phyloP scores from a whole-genome alignment of 2,888 invertebrate species.

The Pasiphila rectangulata region DNA sequence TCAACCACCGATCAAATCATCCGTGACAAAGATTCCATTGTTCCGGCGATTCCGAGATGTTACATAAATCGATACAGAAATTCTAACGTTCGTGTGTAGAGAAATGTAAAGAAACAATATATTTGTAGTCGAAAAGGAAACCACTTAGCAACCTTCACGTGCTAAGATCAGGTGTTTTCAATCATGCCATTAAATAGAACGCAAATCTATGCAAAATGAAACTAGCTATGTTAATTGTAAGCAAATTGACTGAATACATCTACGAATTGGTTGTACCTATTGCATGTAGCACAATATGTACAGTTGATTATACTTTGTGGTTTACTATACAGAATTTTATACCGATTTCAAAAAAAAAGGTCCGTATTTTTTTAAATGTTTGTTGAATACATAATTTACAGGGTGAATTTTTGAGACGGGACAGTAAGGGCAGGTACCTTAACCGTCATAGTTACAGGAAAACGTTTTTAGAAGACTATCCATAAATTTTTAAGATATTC shows the following conservation, averaged over 20 bases:
- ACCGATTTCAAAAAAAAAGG: no score
- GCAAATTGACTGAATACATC: conserved; percentile 53
- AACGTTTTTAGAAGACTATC: no score
- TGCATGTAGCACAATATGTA: not conserved
- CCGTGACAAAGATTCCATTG: conserved; percentile 36
- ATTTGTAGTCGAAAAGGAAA: conserved; percentile 43
- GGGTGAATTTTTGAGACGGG: no score
- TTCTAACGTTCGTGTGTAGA: conserved; percentile 27
- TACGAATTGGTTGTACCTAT: conserved; percentile 16
- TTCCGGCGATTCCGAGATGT: conserved; percentile 30
- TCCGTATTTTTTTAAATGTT: no score
- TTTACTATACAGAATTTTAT: not conserved
- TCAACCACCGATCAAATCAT: conserved; percentile 48
- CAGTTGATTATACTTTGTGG: conserved; percentile 1
- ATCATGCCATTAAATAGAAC: conserved; percentile 51
- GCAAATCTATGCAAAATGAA: conserved; percentile 58
- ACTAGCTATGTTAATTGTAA: conserved; percentile 56
- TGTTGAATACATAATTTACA: no score
- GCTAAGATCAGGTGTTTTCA: conserved; percentile 44
- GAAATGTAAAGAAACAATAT: not conserved
- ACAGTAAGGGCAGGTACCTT: no score
- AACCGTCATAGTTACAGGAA: no score
- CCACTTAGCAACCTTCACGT: conserved; percentile 45
- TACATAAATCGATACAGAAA: conserved; percentile 26
- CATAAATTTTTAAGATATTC: no score